Evolutionary conservation across 2,888 invertebrate species (phyloP), one percentile per base, ranked within the genome.

Genomic region (Schrankia costaestrigalis): DNA sequence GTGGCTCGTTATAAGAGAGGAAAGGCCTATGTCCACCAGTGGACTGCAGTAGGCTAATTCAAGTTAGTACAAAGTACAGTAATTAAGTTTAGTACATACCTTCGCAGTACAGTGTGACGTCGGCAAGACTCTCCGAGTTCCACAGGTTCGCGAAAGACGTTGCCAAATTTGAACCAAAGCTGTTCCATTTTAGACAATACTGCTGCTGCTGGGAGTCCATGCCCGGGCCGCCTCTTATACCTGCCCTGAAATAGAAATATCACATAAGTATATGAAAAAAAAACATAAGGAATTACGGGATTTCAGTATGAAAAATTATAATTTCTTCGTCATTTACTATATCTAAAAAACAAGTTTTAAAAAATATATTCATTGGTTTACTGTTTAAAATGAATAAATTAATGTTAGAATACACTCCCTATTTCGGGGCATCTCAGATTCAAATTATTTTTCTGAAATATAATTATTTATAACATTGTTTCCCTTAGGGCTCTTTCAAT

Each of bases 141-240:
- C 95, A 96, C 76, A 96, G 91, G 89, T 95, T 95, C 75, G 95
- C 95, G 89, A 96, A 96, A 67, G 96, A 95, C 67, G 95, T 95
- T 69, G 96, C 95, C 89, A 96, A 90, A 90, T 96, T 96, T 74
- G 94, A 95, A 81, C 96, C 96, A 89, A 96, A 96, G 90, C 95
- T 96, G 92, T 96, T 96, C 96, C 96, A 96, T 91, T 96, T 96
- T 72, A 96, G 91, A 91, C 96, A 96, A 90, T 96, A 96, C 90
- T 96, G 96, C 89, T 96, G 96, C 91, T 96, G 96, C 90, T 96
- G 95, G 81, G 95, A 93, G 92, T 95, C 95, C 96, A 96, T 96
- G 89, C 93, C 93, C 92, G 90, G 91, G 90, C 91, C 91, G 90
- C 89, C 89, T 90, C 90, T 87, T 89, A 90, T 90, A 85, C 89